A percentile compares a stretch with the other conserved stretches of the same genome.
Evolutionary conservation across 1,140 invertebrate genomes (phyloP).

Genomic region (Triops cancriformis): DNA sequence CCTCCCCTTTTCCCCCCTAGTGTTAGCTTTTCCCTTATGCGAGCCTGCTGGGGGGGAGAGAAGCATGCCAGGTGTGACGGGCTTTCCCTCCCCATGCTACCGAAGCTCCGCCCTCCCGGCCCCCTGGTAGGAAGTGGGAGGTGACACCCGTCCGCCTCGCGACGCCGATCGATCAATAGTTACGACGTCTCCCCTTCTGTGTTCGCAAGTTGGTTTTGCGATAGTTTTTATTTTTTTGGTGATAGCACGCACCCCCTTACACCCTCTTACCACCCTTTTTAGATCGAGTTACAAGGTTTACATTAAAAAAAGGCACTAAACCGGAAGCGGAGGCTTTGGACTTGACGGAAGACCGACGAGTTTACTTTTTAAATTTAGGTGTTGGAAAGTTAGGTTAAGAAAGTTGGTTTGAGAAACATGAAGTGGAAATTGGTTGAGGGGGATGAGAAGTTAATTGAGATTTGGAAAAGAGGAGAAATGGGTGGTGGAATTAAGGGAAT

Average conservation of each 20-base stretch:
- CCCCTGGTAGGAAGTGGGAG: not conserved
- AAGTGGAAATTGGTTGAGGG: too few relatives aligned
- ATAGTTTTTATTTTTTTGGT: not conserved
- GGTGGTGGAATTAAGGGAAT: not conserved
- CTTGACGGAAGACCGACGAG: not conserved
- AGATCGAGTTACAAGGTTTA: not conserved
- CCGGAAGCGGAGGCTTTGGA: conserved; percentile 1
- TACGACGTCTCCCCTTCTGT: not conserved
- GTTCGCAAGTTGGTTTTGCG: not conserved
- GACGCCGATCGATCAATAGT: not conserved
- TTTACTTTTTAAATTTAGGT: too few relatives aligned
- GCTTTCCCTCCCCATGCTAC: not conserved
- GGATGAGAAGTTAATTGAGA: not conserved
- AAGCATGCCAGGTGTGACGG: not conserved
- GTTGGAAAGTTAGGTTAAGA: too few relatives aligned
- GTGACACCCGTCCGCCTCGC: not conserved
- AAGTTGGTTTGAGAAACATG: too few relatives aligned
- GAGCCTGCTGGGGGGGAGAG: too few relatives aligned
- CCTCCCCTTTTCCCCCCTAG: not conserved
- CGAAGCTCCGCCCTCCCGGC: not conserved
- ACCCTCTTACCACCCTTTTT: not conserved
- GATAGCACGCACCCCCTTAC: too few relatives aligned
- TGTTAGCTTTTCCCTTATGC: not conserved
- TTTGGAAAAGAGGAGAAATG: not conserved
- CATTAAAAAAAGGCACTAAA: not conserved